These are phyloP conservation scores for Anguilla pacifica DNA, from an alignment of 2,797 vertebrate genomes.

Conservation along the genomic window DNA sequence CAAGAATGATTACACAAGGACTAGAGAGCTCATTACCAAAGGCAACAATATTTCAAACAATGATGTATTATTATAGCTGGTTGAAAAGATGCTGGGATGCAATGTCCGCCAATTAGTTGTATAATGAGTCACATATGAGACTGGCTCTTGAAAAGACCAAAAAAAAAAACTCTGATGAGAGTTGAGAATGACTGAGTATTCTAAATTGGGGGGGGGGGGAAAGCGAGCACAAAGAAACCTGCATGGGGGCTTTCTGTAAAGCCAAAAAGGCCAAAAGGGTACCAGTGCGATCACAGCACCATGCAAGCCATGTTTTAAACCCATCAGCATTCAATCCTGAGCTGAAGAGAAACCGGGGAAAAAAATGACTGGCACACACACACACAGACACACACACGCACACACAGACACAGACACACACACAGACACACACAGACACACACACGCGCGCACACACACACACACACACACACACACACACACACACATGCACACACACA, in stretches of 20 bases:
- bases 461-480: neutral
- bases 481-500: neutral
- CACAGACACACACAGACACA: too few relatives aligned
- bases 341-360: conserved; percentile 17
- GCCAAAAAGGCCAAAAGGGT: neutral
- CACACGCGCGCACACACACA: too few relatives aligned
- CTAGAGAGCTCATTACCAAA: neutral
- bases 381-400: too few relatives aligned
- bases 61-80: neutral
- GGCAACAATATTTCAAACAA: neutral
- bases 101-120: neutral
- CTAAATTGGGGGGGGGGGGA: neutral
- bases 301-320: conserved; percentile 40
- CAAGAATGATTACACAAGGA: neutral
- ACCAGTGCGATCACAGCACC: neutral
- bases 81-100: neutral
- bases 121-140: neutral
- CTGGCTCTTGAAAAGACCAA: neutral
- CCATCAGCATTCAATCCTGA: conserved; percentile 43
- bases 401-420: too few relatives aligned
- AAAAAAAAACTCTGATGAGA: neutral
- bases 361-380: conserved; percentile 26
- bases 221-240: neutral
- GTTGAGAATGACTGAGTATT: neutral
- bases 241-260: neutral